Conservation (phyloP, 2,113 vertebrate genomes). For the Anhinga rufa region DNA sequence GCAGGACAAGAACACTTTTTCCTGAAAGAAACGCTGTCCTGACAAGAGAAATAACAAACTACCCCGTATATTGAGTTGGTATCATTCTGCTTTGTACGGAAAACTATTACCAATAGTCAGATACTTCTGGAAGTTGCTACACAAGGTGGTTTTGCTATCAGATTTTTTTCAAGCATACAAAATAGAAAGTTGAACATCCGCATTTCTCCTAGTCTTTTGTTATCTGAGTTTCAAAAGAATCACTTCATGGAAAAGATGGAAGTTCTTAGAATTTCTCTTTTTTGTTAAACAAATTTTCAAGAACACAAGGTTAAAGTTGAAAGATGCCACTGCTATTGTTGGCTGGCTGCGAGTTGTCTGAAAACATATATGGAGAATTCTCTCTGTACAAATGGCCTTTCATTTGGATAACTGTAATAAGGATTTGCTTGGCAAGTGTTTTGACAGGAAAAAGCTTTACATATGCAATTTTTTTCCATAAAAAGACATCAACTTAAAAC, state of each 20-base stretch:
- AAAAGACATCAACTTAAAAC: not conserved
- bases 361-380: not conserved
- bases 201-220: not conserved
- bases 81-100: not conserved
- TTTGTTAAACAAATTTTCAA: conserved; percentile 4
- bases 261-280: conserved; percentile 4
- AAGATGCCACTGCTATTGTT: conserved; percentile 60
- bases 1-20: not conserved
- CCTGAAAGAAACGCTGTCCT: not conserved
- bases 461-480: not conserved
- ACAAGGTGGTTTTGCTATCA: not conserved
- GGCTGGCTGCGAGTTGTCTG: not conserved
- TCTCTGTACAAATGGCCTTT: not conserved
- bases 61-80: not conserved
- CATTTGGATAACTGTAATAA: not conserved
- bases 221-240: not conserved
- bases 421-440: not conserved
- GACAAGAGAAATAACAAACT: not conserved
- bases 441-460: not conserved
- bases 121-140: not conserved
- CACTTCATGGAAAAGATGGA: conserved; percentile 41
- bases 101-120: not conserved
- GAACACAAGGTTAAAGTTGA: conserved; percentile 68
- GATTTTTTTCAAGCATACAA: not conserved
- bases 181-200: not conserved